A percentile compares a stretch with the other conserved stretches of the same genome.
phyloP scores from a whole-genome alignment of 2,113 vertebrate species.

The Nothocercus nigrocapillus region DNA sequence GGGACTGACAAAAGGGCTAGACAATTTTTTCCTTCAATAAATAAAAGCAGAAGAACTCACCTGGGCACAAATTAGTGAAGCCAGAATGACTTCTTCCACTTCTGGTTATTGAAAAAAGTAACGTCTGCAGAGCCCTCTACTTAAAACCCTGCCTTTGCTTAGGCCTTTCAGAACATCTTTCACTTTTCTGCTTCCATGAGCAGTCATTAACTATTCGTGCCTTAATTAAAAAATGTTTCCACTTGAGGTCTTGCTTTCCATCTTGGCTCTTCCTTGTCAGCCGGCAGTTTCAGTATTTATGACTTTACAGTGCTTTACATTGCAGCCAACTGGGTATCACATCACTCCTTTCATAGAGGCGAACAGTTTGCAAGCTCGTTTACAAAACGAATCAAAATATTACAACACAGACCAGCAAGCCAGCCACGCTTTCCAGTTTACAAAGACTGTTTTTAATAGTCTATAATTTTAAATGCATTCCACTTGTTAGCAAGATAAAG shows the following conservation, averaged over 20 bases:
- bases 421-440: neutral
- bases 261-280: neutral
- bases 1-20: neutral
- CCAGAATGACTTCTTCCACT: neutral
- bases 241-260: slow-evolving; percentile 31
- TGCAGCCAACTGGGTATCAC: neutral
- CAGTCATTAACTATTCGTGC: slow-evolving; percentile 4
- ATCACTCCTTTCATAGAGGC: neutral
- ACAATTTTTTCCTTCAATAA: neutral
- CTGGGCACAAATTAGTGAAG: neutral
- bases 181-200: neutral
- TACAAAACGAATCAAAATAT: neutral
- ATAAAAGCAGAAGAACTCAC: neutral
- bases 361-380: neutral
- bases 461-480: neutral
- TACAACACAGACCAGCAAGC: neutral
- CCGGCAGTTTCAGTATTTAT: slow-evolving; percentile 40
- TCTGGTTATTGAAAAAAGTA: neutral
- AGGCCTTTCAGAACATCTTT: neutral
- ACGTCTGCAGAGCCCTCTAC: neutral
- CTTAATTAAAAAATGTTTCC: slow-evolving; percentile 60
- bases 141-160: neutral
- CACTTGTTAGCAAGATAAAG: neutral
- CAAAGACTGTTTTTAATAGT: neutral
- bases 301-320: slow-evolving; percentile 9